Evolutionary conservation across 2,888 invertebrate species (phyloP).

Genomic region (Boloria selene): DNA sequence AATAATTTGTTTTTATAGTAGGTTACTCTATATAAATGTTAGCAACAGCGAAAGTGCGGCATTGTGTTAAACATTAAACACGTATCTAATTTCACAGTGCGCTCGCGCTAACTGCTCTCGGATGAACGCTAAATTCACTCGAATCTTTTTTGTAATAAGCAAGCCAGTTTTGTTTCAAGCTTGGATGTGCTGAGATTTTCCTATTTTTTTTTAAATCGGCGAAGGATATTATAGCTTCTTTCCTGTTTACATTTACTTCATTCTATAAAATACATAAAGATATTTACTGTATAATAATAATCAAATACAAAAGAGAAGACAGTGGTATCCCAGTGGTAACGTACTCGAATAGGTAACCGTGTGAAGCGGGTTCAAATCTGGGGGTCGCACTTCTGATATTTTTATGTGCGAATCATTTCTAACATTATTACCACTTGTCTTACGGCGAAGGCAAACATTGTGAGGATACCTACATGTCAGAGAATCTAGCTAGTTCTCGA

Average conservation of each 20-base stretch:
- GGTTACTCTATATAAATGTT: conserved; percentile 36
- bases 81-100: conserved; percentile 48
- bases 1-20: background rate
- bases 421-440: too few species aligned
- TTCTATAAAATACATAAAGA: too few species aligned
- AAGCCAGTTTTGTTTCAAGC: conserved; percentile 18
- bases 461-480: too few species aligned
- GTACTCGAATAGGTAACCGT: too few species aligned
- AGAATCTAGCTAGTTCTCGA: too few species aligned
- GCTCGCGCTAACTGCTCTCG: conserved; percentile 44
- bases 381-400: too few species aligned
- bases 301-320: too few species aligned
- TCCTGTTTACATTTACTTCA: background rate
- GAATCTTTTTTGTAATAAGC: conserved; percentile 40
- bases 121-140: conserved; percentile 44
- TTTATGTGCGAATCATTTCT: too few species aligned
- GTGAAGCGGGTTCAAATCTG: too few species aligned
- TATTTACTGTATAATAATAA: too few species aligned
- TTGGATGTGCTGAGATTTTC: conserved; percentile 5
- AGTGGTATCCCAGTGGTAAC: too few species aligned
- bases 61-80: conserved; percentile 47
- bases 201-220: conserved; percentile 2
- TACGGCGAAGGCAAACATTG: too few species aligned
- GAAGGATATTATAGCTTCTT: background rate
- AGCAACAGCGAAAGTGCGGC: conserved; percentile 45